Evolutionary conservation across 2,888 invertebrate genomes (phyloP), one percentile per base, ranked within the genome.

Genomic region (Latrodectus elegans): DNA sequence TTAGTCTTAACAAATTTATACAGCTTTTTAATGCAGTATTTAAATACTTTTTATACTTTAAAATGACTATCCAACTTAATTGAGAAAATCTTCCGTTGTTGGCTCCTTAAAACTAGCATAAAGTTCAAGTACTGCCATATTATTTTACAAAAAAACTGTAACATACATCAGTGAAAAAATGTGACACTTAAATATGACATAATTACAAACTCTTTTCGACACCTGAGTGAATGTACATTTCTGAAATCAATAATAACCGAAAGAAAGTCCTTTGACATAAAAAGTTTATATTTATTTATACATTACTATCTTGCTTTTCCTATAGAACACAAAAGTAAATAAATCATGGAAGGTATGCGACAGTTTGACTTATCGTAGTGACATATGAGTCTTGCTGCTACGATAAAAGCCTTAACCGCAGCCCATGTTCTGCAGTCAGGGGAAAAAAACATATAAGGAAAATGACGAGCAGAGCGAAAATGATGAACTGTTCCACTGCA

Each of bases 341-440:
- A 87, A 87, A 87, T 87, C 86, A 87, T 60, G n/a, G 15, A 26
- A 12, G 81, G 86, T 67, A 81, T 87, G 86, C 81, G 86, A 87
- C 86, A 81, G 81, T 81, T 87, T 87, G 86, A 87, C 86, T 87
- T 87, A 87, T 87, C 81, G 76, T 51, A 6, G 72, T 87, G 86
- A 87, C 86, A 87, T 87, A 87, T 81, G 86, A 82, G 77, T 22
- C 73, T 38, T 51, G 71, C 22, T 17, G 49, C 22, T 51, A 70
- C 80, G 86, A 87, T 87, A 87, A 87, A 87, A 81, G 86, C 81
- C 68, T 68, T 65, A 81, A 87, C 86, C 86, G 76, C 86, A 87
- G 55, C 67, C 64, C n/a, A 67, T 79, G 79, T 78, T 26, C 51
- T 14, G 79, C n/a, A 49, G n/a, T 51, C 22, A n/a, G 60, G 38